Conservation (phyloP, 2,888 invertebrate species). For the Callimorpha dominula region DNA sequence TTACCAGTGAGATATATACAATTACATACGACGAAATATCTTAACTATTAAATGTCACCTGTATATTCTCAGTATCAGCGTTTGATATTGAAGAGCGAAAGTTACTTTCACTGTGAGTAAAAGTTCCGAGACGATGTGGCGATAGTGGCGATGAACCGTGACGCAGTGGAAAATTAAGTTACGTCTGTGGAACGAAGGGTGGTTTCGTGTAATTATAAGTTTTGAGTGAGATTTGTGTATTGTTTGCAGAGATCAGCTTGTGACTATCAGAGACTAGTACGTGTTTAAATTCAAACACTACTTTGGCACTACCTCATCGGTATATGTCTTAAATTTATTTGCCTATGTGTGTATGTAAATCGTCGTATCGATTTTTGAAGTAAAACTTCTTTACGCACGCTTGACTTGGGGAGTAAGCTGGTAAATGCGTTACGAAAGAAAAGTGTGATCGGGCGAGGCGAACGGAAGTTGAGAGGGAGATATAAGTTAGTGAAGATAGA, state of each 20-base stretch:
- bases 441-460: no score
- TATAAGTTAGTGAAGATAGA: no score
- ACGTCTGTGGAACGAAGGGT: background rate
- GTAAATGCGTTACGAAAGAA: no score
- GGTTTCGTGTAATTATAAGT: background rate
- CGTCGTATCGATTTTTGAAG: no score
- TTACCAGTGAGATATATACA: background rate
- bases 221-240: background rate
- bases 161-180: background rate
- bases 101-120: constrained; percentile 54
- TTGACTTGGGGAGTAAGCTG: no score
- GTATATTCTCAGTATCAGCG: background rate
- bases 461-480: no score
- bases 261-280: background rate
- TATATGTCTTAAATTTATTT: no score
- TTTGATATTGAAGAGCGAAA: constrained; percentile 46
- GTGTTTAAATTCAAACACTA: no score
- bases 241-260: background rate
- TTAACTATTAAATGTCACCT: constrained; percentile 34
- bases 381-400: no score
- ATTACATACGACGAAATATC: background rate
- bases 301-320: no score
- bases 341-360: no score
- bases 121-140: background rate
- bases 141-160: constrained; percentile 6